Conservation (phyloP, 2,113 vertebrate species). For the Probosciger aterrimus region DNA sequence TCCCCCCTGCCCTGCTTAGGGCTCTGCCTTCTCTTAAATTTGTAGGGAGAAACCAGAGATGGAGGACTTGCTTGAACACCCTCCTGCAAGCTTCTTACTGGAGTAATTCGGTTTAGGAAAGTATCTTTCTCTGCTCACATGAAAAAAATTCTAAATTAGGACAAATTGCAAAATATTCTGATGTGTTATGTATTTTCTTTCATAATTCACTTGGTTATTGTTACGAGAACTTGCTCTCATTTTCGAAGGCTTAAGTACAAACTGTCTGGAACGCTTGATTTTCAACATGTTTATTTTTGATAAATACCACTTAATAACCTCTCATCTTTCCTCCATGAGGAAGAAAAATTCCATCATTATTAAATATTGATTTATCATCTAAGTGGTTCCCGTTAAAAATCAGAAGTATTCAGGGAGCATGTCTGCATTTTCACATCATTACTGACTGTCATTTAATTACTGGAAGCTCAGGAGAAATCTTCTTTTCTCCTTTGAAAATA, state of each 20-base stretch:
- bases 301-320: slow-evolving; percentile 37
- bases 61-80: background rate
- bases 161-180: background rate
- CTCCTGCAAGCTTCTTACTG: background rate
- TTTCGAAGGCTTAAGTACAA: background rate
- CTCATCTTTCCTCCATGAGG: background rate
- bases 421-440: background rate
- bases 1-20: background rate
- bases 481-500: background rate
- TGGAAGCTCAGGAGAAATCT: background rate
- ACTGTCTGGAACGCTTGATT: background rate
- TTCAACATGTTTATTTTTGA: slow-evolving; percentile 26
- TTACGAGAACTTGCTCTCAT: background rate
- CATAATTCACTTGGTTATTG: background rate
- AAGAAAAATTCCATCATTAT: slow-evolving; percentile 1
- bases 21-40: background rate
- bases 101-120: background rate
- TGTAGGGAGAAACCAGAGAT: background rate
- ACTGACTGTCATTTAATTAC: background rate
- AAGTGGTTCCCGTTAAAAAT: background rate
- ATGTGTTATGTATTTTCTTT: background rate
- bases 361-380: slow-evolving; percentile 41
- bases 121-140: background rate
- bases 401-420: background rate
- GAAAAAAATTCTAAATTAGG: background rate